These are phyloP conservation scores for Rutilus rutilus DNA, from an alignment of 2,113 vertebrate species.

Conservation along the genomic window DNA sequence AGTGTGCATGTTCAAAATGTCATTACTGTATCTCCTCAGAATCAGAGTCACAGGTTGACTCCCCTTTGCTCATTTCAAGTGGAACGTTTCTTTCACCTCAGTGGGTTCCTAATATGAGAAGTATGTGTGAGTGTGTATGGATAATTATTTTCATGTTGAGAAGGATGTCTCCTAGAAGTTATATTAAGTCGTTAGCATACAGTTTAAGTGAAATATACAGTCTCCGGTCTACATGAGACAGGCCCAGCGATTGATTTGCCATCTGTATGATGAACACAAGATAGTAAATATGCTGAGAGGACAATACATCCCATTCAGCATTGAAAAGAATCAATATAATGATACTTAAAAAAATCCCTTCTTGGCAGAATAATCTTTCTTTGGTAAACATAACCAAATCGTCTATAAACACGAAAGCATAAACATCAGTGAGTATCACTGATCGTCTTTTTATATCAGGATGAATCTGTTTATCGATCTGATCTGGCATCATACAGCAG, in stretches of 20 bases:
- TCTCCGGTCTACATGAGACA: neutral
- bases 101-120: neutral
- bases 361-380: slow-evolving; percentile 40
- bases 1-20: slow-evolving; percentile 34
- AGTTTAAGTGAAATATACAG: neutral
- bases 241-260: neutral
- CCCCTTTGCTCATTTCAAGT: slow-evolving; percentile 47
- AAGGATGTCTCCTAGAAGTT: neutral
- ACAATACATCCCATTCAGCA: neutral
- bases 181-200: neutral
- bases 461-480: slow-evolving; percentile 38
- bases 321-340: slow-evolving; percentile 32
- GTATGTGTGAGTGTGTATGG: neutral
- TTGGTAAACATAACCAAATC: slow-evolving; percentile 36
- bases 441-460: slow-evolving; percentile 20
- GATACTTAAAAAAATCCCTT: slow-evolving; percentile 19
- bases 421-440: slow-evolving; percentile 17
- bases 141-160: neutral
- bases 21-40: slow-evolving; percentile 49
- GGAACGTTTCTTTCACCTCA: slow-evolving; percentile 44
- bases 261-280: slow-evolving; percentile 9
- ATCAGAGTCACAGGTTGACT: slow-evolving; percentile 47
- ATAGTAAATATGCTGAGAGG: neutral
- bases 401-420: slow-evolving; percentile 42
- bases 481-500: slow-evolving; percentile 27